Conservation (phyloP, 2,797 vertebrate species). For the Coranthus polyacanthus region DNA sequence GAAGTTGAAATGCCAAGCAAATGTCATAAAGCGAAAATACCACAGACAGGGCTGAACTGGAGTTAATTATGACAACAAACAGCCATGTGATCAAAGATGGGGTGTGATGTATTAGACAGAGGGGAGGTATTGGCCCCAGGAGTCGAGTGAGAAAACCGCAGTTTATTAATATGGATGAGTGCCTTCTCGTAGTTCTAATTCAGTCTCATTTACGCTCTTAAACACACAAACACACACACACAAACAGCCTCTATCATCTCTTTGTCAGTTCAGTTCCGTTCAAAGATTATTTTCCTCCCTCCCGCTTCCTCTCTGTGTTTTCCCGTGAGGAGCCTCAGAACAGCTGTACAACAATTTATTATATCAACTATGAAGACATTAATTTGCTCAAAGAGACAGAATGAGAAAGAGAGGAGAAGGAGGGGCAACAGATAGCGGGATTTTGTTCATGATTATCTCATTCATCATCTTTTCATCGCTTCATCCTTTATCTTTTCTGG, state of each 20-base stretch:
- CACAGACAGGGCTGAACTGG: conserved; percentile 30
- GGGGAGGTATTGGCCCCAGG: conserved; percentile 19
- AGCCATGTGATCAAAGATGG: conserved; percentile 45
- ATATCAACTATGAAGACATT: conserved; percentile 52
- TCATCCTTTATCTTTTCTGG: neutral
- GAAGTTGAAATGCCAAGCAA: conserved; percentile 63
- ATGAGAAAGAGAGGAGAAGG: conserved; percentile 13
- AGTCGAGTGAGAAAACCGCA: conserved; percentile 34
- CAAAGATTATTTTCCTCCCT: conserved; percentile 45
- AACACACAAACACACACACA: conserved; percentile 24
- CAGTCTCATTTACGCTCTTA: conserved; percentile 49
- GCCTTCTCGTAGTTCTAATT: conserved; percentile 47
- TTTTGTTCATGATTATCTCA: conserved; percentile 30
- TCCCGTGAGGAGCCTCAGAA: conserved; percentile 31
- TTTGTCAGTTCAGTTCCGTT: conserved; percentile 57
- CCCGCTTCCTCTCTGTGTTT: conserved; percentile 30
- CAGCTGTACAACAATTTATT: conserved; percentile 62
- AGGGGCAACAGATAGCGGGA: neutral
- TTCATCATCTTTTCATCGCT: conserved; percentile 34
- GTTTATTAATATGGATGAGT: conserved; percentile 62
- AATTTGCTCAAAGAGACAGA: conserved; percentile 53
- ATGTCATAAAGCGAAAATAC: conserved; percentile 55
- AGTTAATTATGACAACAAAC: conserved; percentile 67
- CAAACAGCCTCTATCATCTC: conserved; percentile 28
- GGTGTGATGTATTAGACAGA: conserved; percentile 44